Conservation (phyloP, 1,140 invertebrate genomes). For the Microplitis demolitor region DNA sequence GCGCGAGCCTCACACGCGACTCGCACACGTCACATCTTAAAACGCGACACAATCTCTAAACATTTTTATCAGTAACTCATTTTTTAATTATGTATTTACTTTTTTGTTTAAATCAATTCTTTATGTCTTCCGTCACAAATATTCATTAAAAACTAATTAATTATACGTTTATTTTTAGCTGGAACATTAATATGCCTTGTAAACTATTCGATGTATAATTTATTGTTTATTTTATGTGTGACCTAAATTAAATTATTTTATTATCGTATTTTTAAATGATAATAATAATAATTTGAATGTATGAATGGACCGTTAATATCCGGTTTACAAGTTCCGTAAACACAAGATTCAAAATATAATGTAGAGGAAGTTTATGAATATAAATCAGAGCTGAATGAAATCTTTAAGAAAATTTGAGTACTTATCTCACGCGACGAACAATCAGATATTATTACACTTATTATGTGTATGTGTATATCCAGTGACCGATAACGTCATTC, state of each 20-base stretch:
- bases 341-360: not conserved
- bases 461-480: too few relatives aligned
- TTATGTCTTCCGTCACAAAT: too few relatives aligned
- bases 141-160: too few relatives aligned
- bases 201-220: too few relatives aligned
- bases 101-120: too few relatives aligned
- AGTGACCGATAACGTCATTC: not conserved
- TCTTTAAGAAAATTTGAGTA: not conserved
- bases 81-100: too few relatives aligned
- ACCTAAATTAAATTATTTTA: not conserved
- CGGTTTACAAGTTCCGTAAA: conserved; percentile 3
- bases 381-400: not conserved
- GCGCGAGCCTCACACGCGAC: conserved; percentile 39
- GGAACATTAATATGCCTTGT: too few relatives aligned
- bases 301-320: not conserved
- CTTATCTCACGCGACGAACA: conserved; percentile 6
- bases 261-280: not conserved
- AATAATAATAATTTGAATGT: not conserved
- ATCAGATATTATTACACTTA: not conserved
- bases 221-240: not conserved
- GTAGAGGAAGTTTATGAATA: conserved; percentile 1
- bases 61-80: too few relatives aligned
- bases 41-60: conserved; percentile 24
- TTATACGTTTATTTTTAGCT: too few relatives aligned
- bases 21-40: conserved; percentile 36